These are phyloP conservation scores for Neomonachus schauinslandi DNA, from an alignment of 2,113 vertebrate genomes.

Conservation along the genomic window DNA sequence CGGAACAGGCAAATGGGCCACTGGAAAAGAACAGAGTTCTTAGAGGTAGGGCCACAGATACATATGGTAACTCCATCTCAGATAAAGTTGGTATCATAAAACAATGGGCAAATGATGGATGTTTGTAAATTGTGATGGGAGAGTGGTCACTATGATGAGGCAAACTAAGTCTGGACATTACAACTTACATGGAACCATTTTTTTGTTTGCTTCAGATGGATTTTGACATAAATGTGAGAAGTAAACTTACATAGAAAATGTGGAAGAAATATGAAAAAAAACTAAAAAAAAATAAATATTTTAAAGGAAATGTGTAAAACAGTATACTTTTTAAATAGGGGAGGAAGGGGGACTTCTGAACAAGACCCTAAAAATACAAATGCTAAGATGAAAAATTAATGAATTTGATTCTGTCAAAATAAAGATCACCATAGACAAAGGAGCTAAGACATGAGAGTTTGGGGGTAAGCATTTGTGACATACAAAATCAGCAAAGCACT, in stretches of 20 bases:
- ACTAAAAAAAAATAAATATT: neutral
- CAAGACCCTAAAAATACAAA: slow-evolving; percentile 19
- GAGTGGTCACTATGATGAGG: neutral
- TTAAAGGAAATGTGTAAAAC: neutral
- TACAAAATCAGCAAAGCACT: slow-evolving; percentile 16
- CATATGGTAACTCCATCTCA: accelerated
- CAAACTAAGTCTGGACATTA: neutral
- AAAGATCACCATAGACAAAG: neutral
- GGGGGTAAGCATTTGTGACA: neutral
- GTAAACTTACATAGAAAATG: neutral
- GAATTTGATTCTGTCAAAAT: neutral
- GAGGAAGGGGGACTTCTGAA: neutral
- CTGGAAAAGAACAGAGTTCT: neutral
- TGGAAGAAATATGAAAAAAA: neutral
- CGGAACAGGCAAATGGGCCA: neutral
- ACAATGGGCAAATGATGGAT: neutral
- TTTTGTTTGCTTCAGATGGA: neutral
- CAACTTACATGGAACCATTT: neutral
- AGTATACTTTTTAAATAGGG: neutral
- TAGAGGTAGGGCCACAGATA: neutral
- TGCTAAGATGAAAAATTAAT: neutral
- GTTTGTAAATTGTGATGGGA: neutral
- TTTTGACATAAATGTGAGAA: neutral
- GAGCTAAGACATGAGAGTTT: neutral
- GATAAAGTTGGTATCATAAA: neutral